Evolutionary conservation across 2,888 invertebrate genomes (phyloP).

Genomic region (Punctoribates punctum): DNA sequence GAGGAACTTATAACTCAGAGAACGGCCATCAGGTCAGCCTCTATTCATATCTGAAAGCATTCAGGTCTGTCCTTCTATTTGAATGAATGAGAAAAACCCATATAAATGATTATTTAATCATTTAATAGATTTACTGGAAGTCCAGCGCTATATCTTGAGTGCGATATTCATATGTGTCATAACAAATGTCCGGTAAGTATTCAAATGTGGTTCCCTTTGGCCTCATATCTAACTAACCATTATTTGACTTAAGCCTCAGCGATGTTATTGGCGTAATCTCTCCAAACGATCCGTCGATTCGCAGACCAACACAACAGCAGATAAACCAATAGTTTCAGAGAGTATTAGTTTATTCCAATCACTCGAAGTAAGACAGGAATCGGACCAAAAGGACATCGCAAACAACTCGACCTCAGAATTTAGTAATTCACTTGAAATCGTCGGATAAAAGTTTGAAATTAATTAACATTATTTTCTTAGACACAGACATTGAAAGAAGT

Average conservation of each 20-base stretch:
- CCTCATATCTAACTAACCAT: neutral
- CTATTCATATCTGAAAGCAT: conserved; percentile 91
- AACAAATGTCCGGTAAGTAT: conserved; percentile 80
- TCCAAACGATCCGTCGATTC: conserved; percentile 47
- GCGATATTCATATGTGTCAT: conserved; percentile 92
- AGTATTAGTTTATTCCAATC: conserved; percentile 87
- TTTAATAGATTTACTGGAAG: conserved; percentile 60
- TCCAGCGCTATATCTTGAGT: conserved; percentile 87
- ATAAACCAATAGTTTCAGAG: conserved; percentile 63
- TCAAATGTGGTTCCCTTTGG: neutral
- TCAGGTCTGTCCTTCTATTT: conserved; percentile 59
- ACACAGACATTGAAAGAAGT: neutral
- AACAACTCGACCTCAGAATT: conserved; percentile 22
- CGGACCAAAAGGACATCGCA: conserved; percentile 33
- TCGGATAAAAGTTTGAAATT: neutral
- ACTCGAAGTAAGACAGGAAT: conserved; percentile 62
- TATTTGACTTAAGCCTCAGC: conserved; percentile 48
- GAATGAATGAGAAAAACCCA: neutral
- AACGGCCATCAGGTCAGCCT: conserved; percentile 88
- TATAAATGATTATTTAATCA: neutral
- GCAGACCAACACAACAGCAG: neutral
- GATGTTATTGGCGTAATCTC: conserved; percentile 50
- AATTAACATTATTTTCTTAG: neutral
- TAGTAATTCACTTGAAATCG: neutral
- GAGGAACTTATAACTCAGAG: conserved; percentile 75